Base-by-base conservation (phyloP, 1,140 invertebrate genomes). In the Monochamus saltuarius region DNA sequence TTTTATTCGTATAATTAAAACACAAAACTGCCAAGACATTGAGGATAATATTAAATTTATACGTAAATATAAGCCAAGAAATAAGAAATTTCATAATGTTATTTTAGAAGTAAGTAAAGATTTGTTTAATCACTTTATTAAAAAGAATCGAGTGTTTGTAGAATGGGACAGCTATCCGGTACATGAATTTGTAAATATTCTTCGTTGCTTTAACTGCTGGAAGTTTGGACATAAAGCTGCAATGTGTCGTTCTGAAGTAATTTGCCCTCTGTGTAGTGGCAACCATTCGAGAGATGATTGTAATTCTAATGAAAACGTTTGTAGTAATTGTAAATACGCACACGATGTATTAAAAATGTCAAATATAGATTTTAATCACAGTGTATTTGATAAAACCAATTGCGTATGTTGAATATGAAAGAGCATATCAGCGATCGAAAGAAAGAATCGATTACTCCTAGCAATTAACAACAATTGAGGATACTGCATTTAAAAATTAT, bases 271-370 rank as follows among this genome's bases (percentile, higher is more conserved):
- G 37, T 57, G 55, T 19, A 10, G 29, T 36, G 55, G 34, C 9
- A 34, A 22, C 10, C 55, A 57, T 29, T 34, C 46, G 37, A 19
- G 11, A 34, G 34, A 47, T 11, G 13, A 49, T 7, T 47, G 42
- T 49, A 16, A 22, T 37, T 49, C 40, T 9, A 14, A 47, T 10
- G 19, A 16, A 7, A 16, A 29, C 37, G 46, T 42, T 50, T 57
- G 55, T 49, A 47, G n/a, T 16, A 57, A 57, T 49, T 57, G 55
- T 54, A 54, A 54, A 42, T 54, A 39, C 19, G 22, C 22, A 54
- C 13, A 14, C 13, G 11, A 38, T 9, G 19, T 54, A 19, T 54
- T 54, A 42, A 54, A 54, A 10, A 29, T 54, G 7, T 7, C 19
- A 39, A 54, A 54, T 54, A 22, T 54, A 16, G 36, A 54, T 17